Evolutionary conservation across 2,113 vertebrate genomes (phyloP).

Genomic region (Rhinolophus sinicus): DNA sequence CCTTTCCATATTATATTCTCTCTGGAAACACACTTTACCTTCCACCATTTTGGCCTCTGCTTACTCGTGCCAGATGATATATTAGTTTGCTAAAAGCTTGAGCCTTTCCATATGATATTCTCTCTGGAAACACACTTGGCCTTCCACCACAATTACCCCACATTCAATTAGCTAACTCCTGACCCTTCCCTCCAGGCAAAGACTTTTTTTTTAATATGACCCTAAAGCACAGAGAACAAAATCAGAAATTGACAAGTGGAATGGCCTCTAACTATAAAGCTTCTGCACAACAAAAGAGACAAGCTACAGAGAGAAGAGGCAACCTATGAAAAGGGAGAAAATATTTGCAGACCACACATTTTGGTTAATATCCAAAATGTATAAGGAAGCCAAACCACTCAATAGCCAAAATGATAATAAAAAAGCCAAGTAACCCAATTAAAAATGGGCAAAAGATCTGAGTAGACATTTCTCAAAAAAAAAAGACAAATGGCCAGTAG

Average conservation of each 20-base stretch:
- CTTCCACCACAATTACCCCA: background rate
- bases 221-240: background rate
- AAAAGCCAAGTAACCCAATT: background rate
- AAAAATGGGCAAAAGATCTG: background rate
- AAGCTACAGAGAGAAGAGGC: background rate
- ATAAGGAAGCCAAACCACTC: background rate
- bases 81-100: background rate
- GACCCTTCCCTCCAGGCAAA: background rate
- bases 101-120: background rate
- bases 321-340: background rate
- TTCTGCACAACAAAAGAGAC: background rate
- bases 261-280: background rate
- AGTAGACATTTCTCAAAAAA: background rate
- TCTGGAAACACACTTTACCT: background rate
- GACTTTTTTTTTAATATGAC: background rate
- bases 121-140: background rate
- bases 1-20: background rate
- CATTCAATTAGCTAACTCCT: background rate
- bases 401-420: background rate
- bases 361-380: background rate
- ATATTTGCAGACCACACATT: background rate
- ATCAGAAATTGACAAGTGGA: background rate
- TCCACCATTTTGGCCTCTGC: background rate
- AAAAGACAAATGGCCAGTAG: background rate
- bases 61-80: background rate